Percentiles rank a stretch among this genome's conserved stretches.
phyloP scores from a whole-genome alignment of 2,797 vertebrate species.

The Pangasius djambal region DNA sequence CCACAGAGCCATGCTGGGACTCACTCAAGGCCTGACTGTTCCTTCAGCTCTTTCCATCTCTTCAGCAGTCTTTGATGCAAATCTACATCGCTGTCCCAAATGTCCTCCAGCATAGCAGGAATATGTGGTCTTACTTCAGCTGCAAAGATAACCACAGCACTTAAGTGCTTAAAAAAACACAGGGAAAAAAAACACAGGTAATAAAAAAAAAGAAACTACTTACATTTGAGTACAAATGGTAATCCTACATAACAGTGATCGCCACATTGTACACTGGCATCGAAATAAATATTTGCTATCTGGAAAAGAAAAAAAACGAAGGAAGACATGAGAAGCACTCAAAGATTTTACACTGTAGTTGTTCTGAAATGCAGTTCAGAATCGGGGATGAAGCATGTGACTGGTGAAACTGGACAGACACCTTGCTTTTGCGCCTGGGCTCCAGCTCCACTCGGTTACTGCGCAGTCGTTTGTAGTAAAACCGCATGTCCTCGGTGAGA shows the following conservation, averaged over 20 bases:
- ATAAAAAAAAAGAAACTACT: slow-evolving; percentile 65
- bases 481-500: slow-evolving; percentile 90
- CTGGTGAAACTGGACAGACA: slow-evolving; percentile 54
- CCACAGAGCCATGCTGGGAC: slow-evolving; percentile 29
- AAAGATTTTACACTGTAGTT: not conserved
- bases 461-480: slow-evolving; percentile 92
- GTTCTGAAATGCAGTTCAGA: not conserved
- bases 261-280: slow-evolving; percentile 91
- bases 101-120: slow-evolving; percentile 87
- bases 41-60: slow-evolving; percentile 88
- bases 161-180: not conserved
- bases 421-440: slow-evolving; percentile 94
- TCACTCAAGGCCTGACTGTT: slow-evolving; percentile 84
- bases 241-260: slow-evolving; percentile 95
- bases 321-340: not conserved
- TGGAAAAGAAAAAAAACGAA: slow-evolving; percentile 73
- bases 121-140: slow-evolving; percentile 87
- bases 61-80: slow-evolving; percentile 89
- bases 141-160: slow-evolving; percentile 55
- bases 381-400: not conserved
- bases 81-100: slow-evolving; percentile 93
- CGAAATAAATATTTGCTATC: slow-evolving; percentile 99
- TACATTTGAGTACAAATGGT: slow-evolving; percentile 94
- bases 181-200: not conserved
- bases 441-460: slow-evolving; percentile 94